phyloP scores from a whole-genome alignment of 2,888 invertebrate genomes.

The Acanthacorydalis orientalis region DNA sequence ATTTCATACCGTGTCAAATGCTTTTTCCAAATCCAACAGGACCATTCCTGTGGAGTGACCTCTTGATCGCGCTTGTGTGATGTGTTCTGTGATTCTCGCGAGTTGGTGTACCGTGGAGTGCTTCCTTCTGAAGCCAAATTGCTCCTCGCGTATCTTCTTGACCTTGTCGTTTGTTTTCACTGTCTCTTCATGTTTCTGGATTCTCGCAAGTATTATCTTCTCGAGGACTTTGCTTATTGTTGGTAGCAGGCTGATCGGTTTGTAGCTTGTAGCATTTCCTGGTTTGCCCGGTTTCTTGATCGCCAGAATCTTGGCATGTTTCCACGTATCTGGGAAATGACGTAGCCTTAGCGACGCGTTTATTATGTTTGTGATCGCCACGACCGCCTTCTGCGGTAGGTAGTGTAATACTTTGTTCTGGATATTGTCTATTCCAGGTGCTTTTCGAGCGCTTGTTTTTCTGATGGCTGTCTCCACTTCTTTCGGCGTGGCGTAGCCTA shows the following conservation, averaged over 20 bases:
- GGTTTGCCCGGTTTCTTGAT: constrained; percentile 14
- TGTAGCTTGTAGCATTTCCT: constrained; percentile 10
- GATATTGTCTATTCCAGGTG: no score
- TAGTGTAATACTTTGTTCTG: not conserved
- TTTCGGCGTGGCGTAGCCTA: no score
- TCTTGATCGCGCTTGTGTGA: constrained; percentile 10
- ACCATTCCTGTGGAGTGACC: constrained; percentile 12
- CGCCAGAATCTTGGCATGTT: constrained; percentile 11
- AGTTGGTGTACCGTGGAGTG: constrained; percentile 15
- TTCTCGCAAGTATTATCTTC: constrained; percentile 8
- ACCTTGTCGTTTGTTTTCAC: no score
- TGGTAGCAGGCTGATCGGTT: constrained; percentile 15
- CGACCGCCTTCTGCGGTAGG: not conserved
- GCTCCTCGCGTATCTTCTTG: constrained; percentile 9
- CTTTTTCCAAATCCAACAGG: constrained; percentile 15
- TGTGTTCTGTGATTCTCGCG: constrained; percentile 11
- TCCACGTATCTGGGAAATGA: constrained; percentile 9
- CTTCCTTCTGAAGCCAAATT: constrained; percentile 15
- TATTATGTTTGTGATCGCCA: not conserved
- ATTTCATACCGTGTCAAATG: constrained; percentile 17
- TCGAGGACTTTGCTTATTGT: constrained; percentile 13
- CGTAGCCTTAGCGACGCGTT: no score
- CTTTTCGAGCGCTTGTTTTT: no score
- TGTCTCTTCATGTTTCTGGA: constrained; percentile 5
- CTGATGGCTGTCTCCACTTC: no score